Evolutionary conservation across 1,140 invertebrate species (phyloP), one percentile per base, ranked within the genome.

Genomic region (Tetramorium alpestre): DNA sequence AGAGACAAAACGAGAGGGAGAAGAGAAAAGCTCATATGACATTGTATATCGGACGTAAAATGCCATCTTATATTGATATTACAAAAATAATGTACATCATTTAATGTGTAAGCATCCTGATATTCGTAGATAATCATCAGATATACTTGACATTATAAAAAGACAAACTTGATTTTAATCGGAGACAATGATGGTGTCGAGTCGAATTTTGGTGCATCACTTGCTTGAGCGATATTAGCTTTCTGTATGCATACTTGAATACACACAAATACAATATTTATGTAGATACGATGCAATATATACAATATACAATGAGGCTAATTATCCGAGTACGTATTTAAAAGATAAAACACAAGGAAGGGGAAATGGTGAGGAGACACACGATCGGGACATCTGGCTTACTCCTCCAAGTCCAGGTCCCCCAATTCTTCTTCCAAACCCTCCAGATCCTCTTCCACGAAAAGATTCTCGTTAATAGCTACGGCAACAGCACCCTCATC

Each of bases 381-480:
- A 82, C 33, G 28, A 75, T 85, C 28, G 91, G 89, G 90, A 93
- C 89, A 84, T 88, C 90, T 94, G 87, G 90, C 93, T 95, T 95
- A 97, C 93, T 97, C 96, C 92, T 97, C 96, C 85, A 97, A 93
- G 93, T 97, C 97, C 89, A 97, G 94, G 92, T 97, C 97, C 91
- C 98, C 96, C 89, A 99, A 94, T 95, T 98, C 98, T 91, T 99
- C 98, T 92, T 99, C 98, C 76, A 99, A 94, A 81, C 96, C 96
- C 91, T 98, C 97, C 60, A 98, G 94, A 92, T 99, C 98, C 93
- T 98, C 98, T 89, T 98, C 98, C 51, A 97, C 96, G 96, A 99
- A 99, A 5, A 99, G 96, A 94, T 99, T 98, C 95, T 99, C 99
- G 95, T 99, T 99, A 87, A 99, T 99, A 47, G 98, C 97, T 89